Evolutionary conservation across 2,797 vertebrate species (phyloP), one percentile per base, ranked within the genome.

Genomic region (Salarias fasciatus): DNA sequence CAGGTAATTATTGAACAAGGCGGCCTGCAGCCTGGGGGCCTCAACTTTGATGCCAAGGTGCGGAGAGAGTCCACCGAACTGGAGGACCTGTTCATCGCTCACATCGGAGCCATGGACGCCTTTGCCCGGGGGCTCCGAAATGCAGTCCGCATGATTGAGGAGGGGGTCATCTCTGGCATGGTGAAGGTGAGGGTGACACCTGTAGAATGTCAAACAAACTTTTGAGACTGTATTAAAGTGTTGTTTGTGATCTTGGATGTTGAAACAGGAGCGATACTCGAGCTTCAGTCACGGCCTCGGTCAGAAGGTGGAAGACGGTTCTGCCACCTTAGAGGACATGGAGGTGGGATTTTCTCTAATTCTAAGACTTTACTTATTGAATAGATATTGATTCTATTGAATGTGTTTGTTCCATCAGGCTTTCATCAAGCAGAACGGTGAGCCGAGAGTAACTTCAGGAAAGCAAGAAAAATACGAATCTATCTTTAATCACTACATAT

Each of bases 41-140:
- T 91, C 69, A 93, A 92, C 75, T 91, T 92, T 53, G 90, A 91
- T 6, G 88, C 90, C 3, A 93, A 91, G 70, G 86, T 87, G 24
- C 86, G 83, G 46, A 77, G 87, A 53, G 92, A 91, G 74, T 92
- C 89, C 30, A 87, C 89, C 5, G 89, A 92, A 66, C 77, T 79
- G 60, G 88, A 90, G 48, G 89, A 92, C 79, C 76, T 92, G 64
- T 90, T 92, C 53, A 87, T 91, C 8, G 86, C 86, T 64, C 90
- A 91, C 78, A 84, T 91, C 5, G 82, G 83, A 35, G 88, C 88
- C 63, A 90, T 90, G 90, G 90, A 92, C 10, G 56, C 88, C 31
- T 93, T 92, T 0, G 87, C 88, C n/a, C 77, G 87, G 58, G 91
- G 90, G n/a, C 86, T 93, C 35, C 75, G 86, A 43, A 91, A 91